Evolutionary conservation across 2,888 invertebrate genomes (phyloP), one percentile per base, ranked within the genome.

Genomic region (Brenthis daphne): DNA sequence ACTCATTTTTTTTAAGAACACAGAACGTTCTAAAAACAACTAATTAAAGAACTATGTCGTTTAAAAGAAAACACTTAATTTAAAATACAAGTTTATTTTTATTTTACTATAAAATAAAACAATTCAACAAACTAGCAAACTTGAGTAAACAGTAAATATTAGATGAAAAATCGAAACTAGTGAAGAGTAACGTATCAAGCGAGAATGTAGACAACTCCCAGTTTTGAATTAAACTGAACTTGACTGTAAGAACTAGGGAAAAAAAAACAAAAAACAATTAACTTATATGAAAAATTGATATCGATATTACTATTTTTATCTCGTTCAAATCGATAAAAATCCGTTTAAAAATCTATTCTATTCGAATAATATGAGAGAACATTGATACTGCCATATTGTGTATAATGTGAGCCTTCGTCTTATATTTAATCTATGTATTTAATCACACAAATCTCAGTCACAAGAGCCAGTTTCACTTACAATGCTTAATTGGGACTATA

Each of bases 121-220:
- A 60, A 60, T 60, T 50, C 29, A 60, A 48, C 60, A 60, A 63
- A 61, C 61, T 37, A 63, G 53, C 61, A 53, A 53, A 63, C 63
- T 16, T 63, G 53, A 16, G 51, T 54, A 51, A 37, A 6, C 16
- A 16, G 14, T 53, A 37, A 11, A 63, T 48, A 50, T 60, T 14
- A 29, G n/a, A 60, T 60, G 33, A 60, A 43, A 29, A 43, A 43
- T 11, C 37, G 60, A 50, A 16, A 60, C 29, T 50, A 29, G 14
- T 33, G 8, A 12, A 13, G 16, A 8, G 6, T 48, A 6, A 8
- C 29, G 5, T 50, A 20, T 14, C 11, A 47, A 48, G n/a, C 24
- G 8, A 50, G 13, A n/a, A n/a, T 37, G n/a, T 60, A 16, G 12
- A 60, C 11, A 33, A 43, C 6, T 37, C 37, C 37, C 1, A 11